Conservation (phyloP, 2,888 invertebrate genomes). For the Pseudanteris insignis region DNA sequence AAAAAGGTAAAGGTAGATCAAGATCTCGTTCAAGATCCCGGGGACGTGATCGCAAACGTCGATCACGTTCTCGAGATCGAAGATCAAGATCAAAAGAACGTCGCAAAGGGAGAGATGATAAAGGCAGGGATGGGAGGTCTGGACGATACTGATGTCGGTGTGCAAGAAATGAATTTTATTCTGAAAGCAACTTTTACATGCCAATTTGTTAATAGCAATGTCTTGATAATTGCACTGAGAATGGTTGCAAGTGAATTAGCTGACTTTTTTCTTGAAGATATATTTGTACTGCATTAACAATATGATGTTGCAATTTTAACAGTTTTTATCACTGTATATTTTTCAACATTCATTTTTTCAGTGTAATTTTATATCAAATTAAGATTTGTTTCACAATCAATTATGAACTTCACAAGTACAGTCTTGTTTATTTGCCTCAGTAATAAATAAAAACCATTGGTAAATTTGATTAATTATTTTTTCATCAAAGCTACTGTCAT, state of each 20-base stretch:
- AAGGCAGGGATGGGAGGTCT: constrained; percentile 67
- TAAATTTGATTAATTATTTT: not conserved
- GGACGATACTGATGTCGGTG: constrained; percentile 65
- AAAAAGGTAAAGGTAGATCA: constrained; percentile 70
- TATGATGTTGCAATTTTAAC: not conserved
- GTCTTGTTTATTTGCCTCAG: not conserved
- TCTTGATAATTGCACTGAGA: not conserved
- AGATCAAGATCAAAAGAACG: constrained; percentile 63
- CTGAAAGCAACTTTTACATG: no score
- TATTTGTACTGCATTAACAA: no score
- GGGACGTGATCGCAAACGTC: constrained; percentile 67
- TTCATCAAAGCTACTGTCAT: not conserved
- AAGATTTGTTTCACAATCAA: constrained; percentile 1
- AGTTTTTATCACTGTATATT: not conserved
- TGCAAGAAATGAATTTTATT: no score
- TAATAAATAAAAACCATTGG: not conserved
- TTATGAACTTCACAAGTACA: not conserved
- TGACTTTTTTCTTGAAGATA: no score
- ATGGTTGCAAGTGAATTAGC: not conserved
- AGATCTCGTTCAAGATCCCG: constrained; percentile 71
- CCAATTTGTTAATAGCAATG: not conserved
- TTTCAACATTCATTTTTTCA: constrained; percentile 2
- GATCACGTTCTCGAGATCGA: constrained; percentile 64
- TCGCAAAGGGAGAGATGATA: constrained; percentile 64
- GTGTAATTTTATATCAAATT: constrained; percentile 7